phyloP scores from a whole-genome alignment of 2,888 invertebrate species.

The Pasiphila rectangulata region DNA sequence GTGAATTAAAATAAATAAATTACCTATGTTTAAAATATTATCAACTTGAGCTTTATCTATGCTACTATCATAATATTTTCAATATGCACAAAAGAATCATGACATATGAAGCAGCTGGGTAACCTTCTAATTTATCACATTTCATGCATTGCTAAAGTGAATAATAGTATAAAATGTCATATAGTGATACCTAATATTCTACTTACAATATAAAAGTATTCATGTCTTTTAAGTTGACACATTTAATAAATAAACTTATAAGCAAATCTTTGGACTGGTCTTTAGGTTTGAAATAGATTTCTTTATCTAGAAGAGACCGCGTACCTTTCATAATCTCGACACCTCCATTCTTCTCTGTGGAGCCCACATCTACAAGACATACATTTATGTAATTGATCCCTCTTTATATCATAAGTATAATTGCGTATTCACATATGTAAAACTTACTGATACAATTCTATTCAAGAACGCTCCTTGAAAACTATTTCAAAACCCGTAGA shows the following conservation, averaged over 20 bases:
- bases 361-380: conserved; percentile 32
- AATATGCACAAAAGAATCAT: conserved; percentile 4
- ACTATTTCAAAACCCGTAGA: conserved; percentile 74
- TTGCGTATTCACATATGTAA: conserved; percentile 52
- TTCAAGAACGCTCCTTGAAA: conserved; percentile 50
- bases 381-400: conserved; percentile 67
- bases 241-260: conserved; percentile 50
- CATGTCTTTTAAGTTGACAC: conserved; percentile 50
- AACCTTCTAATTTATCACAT: conserved; percentile 57
- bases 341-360: conserved; percentile 7
- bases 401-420: conserved; percentile 64
- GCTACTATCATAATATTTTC: conserved; percentile 39
- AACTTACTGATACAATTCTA: conserved; percentile 49
- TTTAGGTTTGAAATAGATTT: conserved; percentile 76
- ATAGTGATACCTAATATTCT: conserved; percentile 48
- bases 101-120: conserved; percentile 35
- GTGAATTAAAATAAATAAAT: conserved; percentile 32
- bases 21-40: conserved; percentile 45
- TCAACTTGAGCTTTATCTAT: conserved; percentile 71
- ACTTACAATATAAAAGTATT: conserved; percentile 52
- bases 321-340: conserved; percentile 16
- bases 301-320: conserved; percentile 33
- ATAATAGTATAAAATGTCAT: conserved; percentile 39
- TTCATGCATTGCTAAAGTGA: conserved; percentile 48
- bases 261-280: conserved; percentile 59